These are phyloP conservation scores for Orthonychiurus folsomi DNA, from an alignment of 2,888 invertebrate genomes.

Conservation along the genomic window DNA sequence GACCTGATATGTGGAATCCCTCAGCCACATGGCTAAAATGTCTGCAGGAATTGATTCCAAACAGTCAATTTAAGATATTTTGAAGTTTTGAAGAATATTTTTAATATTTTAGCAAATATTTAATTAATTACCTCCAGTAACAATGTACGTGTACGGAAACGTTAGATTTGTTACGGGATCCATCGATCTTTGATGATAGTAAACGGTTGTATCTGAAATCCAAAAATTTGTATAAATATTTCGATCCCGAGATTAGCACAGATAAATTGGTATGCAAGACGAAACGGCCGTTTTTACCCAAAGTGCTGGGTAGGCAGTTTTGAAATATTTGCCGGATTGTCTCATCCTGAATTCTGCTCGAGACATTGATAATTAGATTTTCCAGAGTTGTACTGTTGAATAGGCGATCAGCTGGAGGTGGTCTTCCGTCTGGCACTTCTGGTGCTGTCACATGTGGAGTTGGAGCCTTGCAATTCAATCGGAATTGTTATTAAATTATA, in stretches of 20 bases:
- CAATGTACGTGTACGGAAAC: conserved; percentile 33
- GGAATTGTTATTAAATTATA: no score
- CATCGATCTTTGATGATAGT: conserved; percentile 14
- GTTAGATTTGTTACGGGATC: conserved; percentile 7
- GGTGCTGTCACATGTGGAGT: no score
- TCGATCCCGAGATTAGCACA: no score
- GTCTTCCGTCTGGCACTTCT: conserved; percentile 29
- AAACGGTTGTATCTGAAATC: conserved; percentile 31
- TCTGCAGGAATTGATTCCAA: conserved; percentile 16
- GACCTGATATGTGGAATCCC: conserved; percentile 37
- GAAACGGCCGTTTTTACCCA: conserved; percentile 31
- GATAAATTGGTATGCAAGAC: background rate
- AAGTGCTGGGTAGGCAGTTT: conserved; percentile 35
- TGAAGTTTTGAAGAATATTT: no score
- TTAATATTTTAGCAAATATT: background rate
- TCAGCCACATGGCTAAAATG: conserved; percentile 36
- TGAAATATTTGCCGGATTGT: conserved; percentile 32
- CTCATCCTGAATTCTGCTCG: conserved; percentile 27
- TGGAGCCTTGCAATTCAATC: no score
- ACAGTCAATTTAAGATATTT: background rate
- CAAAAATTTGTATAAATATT: conserved; percentile 4
- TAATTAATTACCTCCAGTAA: conserved; percentile 37
- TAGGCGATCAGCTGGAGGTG: conserved; percentile 18
- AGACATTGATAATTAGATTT: conserved; percentile 24
- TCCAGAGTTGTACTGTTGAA: conserved; percentile 32